phyloP scores from a whole-genome alignment of 2,888 invertebrate genomes.

The Tetrapedia diversipes region DNA sequence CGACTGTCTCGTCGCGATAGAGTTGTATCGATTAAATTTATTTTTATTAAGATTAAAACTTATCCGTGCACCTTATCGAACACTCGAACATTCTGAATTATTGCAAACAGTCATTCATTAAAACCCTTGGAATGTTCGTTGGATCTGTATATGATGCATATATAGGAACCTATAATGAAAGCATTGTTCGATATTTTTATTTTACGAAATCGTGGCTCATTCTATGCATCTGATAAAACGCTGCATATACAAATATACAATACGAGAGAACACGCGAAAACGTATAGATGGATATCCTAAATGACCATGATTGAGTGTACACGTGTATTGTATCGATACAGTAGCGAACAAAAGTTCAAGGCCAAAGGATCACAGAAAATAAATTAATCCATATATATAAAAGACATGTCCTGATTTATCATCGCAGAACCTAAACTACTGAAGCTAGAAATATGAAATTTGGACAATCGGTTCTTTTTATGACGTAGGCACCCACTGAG shows the following conservation, averaged over 20 bases:
- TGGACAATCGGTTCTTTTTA: too few species aligned
- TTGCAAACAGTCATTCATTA: conserved; percentile 21
- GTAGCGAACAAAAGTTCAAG: too few species aligned
- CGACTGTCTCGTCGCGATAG: neutral
- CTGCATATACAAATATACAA: conserved; percentile 10
- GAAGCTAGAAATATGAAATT: too few species aligned
- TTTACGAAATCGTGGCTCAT: neutral
- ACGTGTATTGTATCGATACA: too few species aligned
- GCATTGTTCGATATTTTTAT: conserved; percentile 32
- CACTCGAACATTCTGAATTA: neutral
- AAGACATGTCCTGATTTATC: too few species aligned
- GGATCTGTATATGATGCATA: neutral
- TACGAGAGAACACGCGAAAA: neutral
- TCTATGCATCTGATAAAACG: neutral
- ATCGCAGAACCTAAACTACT: too few species aligned
- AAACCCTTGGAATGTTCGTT: neutral
- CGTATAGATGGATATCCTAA: neutral
- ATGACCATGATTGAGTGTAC: neutral
- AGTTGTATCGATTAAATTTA: neutral
- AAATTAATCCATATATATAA: too few species aligned
- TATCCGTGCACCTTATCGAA: neutral
- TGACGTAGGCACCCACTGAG: too few species aligned
- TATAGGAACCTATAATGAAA: conserved; percentile 22
- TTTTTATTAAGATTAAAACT: neutral
- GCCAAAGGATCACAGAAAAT: too few species aligned